phyloP scores from a whole-genome alignment of 2,113 vertebrate genomes.

The Sorex araneus region DNA sequence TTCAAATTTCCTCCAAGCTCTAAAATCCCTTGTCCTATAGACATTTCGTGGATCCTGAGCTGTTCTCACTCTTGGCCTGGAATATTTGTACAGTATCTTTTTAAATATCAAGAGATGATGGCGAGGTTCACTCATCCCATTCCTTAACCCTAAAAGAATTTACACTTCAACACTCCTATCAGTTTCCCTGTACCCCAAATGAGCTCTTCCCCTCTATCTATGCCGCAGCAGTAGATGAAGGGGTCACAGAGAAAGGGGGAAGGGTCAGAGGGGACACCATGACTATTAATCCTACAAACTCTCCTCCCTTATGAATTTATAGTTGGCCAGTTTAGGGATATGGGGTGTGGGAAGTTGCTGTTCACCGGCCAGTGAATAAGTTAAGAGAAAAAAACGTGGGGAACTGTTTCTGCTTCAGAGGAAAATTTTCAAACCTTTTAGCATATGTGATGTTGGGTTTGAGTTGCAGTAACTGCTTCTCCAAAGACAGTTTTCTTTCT shows the following conservation, averaged over 20 bases:
- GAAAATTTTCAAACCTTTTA: conserved; percentile 80
- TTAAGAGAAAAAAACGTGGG: background rate
- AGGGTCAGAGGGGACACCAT: background rate
- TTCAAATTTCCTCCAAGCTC: too few relatives aligned
- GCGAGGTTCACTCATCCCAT: background rate
- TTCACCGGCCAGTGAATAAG: too few relatives aligned
- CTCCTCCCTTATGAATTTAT: background rate
- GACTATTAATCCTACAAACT: background rate
- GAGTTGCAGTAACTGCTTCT: conserved; percentile 84
- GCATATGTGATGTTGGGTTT: conserved; percentile 50
- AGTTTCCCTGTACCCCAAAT: background rate
- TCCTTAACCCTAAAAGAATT: background rate
- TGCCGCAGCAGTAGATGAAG: too few relatives aligned
- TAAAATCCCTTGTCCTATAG: too few relatives aligned
- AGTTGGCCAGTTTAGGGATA: background rate
- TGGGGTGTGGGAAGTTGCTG: too few relatives aligned
- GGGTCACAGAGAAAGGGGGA: too few relatives aligned
- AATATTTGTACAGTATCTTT: background rate
- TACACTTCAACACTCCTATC: background rate
- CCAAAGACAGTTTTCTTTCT: conserved; percentile 84
- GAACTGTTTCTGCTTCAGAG: background rate
- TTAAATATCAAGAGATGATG: background rate
- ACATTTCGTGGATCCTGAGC: too few relatives aligned
- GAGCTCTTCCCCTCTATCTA: background rate
- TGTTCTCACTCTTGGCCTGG: too few relatives aligned